A percentile compares a stretch with the other conserved stretches of the same genome.
Conservation (phyloP, 2,888 invertebrate genomes). For the Lithophane ornitopus region DNA sequence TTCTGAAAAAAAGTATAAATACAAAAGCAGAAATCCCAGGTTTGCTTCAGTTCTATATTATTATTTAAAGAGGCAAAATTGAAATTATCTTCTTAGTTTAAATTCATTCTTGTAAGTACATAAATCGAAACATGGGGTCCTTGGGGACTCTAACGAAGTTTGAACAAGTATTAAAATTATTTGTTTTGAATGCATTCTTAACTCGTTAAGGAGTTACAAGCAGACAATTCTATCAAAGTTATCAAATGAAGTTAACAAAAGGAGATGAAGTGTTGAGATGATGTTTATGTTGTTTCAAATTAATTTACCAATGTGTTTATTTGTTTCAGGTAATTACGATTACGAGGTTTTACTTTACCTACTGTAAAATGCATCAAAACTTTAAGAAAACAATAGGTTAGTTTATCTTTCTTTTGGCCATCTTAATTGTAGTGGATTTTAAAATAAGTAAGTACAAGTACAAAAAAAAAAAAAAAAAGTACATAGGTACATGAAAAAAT, state of each 20-base stretch:
- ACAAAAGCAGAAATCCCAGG: neutral
- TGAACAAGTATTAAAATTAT: slow-evolving; percentile 26
- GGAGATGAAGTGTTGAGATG: slow-evolving; percentile 20
- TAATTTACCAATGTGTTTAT: slow-evolving; percentile 29
- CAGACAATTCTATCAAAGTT: slow-evolving; percentile 38
- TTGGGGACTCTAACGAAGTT: slow-evolving; percentile 4
- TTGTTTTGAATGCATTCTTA: slow-evolving; percentile 30
- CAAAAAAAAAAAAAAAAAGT: too few species aligned
- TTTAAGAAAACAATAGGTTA: neutral
- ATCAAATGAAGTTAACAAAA: slow-evolving; percentile 25
- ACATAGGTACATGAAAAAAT: neutral
- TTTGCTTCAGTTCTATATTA: neutral
- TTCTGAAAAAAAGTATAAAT: neutral
- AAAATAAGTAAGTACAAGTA: too few species aligned
- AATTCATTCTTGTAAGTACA: neutral
- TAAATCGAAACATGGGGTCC: too few species aligned
- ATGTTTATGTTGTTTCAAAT: slow-evolving; percentile 35
- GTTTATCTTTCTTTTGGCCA: neutral
- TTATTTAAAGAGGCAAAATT: neutral
- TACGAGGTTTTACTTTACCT: too few species aligned
- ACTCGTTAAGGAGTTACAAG: slow-evolving; percentile 41
- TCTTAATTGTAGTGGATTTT: neutral
- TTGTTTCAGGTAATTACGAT: slow-evolving; percentile 53
- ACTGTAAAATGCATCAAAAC: neutral
- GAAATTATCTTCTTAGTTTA: neutral